These are phyloP conservation scores for Cataglyphis livida DNA, from an alignment of 2,888 invertebrate species.

Conservation along the genomic window DNA sequence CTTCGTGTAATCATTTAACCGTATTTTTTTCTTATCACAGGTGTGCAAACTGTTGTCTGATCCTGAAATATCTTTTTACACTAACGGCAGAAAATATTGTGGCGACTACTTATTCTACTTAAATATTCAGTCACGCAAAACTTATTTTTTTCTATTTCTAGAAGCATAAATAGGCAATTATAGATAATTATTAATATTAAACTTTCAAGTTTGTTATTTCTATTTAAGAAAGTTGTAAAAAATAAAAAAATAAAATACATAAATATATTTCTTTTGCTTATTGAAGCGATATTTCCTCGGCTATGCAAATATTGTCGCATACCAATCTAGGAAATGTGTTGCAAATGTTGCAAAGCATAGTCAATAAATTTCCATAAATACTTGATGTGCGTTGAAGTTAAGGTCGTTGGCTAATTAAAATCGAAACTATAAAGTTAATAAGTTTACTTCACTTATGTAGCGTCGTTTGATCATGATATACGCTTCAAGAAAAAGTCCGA, in stretches of 20 bases:
- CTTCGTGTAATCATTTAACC: constrained; percentile 5
- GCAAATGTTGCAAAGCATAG: neutral
- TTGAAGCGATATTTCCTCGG: neutral
- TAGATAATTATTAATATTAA: neutral
- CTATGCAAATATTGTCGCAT: neutral
- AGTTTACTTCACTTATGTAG: neutral
- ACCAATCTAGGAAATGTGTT: constrained; percentile 14
- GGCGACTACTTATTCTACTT: constrained; percentile 15
- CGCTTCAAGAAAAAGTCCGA: constrained; percentile 6
- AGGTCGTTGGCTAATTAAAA: neutral
- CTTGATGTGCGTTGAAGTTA: neutral
- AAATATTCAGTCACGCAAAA: neutral
- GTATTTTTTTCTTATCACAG: constrained; percentile 42
- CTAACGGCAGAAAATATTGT: neutral
- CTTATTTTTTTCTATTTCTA: neutral
- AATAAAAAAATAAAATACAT: neutral
- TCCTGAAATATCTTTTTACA: constrained; percentile 37
- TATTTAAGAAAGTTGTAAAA: neutral
- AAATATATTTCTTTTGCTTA: neutral
- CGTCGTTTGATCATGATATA: neutral
- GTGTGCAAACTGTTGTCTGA: constrained; percentile 36
- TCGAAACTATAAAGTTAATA: constrained; percentile 14
- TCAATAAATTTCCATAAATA: constrained; percentile 5
- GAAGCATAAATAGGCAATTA: neutral
- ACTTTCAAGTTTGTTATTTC: neutral